These are phyloP conservation scores for Crotophaga sulcirostris DNA, from an alignment of 2,113 vertebrate genomes.

Conservation along the genomic window DNA sequence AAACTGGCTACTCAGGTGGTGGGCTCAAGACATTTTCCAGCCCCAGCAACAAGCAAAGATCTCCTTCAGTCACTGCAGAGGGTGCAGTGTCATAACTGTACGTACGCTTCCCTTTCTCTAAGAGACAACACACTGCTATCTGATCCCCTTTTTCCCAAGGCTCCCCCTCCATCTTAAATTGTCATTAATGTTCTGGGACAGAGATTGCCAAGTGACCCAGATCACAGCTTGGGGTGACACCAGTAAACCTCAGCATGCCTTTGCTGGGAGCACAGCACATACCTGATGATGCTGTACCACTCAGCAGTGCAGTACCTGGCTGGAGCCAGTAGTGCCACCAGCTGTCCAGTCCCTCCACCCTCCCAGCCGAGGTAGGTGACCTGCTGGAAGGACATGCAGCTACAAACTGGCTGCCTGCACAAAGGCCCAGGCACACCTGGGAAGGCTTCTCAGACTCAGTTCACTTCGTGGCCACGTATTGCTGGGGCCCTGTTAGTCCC, in stretches of 20 bases:
- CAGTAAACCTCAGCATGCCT: rapidly evolving
- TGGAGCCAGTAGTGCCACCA: neutral
- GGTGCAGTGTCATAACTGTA: neutral
- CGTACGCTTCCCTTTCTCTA: neutral
- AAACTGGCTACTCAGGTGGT: neutral
- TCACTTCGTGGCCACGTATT: neutral
- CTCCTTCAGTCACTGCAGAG: neutral
- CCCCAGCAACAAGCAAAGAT: neutral
- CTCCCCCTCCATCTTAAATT: neutral
- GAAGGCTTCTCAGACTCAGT: neutral
- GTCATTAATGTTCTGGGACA: neutral
- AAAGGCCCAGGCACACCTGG: neutral
- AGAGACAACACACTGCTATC: neutral
- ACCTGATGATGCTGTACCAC: rapidly evolving
- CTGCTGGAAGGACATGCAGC: neutral
- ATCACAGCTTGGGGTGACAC: neutral
- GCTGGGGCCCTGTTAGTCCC: neutral
- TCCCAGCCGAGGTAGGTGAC: neutral
- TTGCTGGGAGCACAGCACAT: rapidly evolving
- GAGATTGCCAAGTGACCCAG: neutral
- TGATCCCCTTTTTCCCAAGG: neutral
- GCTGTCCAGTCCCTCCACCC: neutral
- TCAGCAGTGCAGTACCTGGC: rapidly evolving
- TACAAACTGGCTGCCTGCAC: neutral
- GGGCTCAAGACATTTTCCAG: neutral